These are phyloP conservation scores for Oscheius myriophilus DNA, from an alignment of 2,888 invertebrate species.

Conservation along the genomic window DNA sequence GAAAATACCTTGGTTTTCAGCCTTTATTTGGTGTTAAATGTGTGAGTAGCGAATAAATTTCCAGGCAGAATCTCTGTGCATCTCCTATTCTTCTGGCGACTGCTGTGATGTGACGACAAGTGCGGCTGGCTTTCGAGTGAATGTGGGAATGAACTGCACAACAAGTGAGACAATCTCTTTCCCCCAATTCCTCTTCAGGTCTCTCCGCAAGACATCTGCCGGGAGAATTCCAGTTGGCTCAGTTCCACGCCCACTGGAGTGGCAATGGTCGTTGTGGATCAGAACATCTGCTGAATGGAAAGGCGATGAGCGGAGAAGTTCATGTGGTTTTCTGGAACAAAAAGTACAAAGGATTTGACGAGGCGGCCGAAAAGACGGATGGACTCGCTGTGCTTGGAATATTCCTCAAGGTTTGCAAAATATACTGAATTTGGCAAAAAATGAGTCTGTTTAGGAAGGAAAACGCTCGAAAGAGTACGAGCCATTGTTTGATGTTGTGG, in stretches of 20 bases:
- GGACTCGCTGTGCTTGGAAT: slow-evolving; percentile 66
- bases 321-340: slow-evolving; percentile 69
- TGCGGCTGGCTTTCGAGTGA: slow-evolving; percentile 53
- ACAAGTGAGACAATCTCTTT: slow-evolving; percentile 40
- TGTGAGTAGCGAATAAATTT: slow-evolving; percentile 12
- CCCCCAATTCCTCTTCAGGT: slow-evolving; percentile 30
- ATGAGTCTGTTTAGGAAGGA: slow-evolving; percentile 46
- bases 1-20: too few species aligned
- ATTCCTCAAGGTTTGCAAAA: slow-evolving; percentile 56
- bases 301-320: slow-evolving; percentile 57
- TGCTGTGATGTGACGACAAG: slow-evolving; percentile 46
- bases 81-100: slow-evolving; percentile 57
- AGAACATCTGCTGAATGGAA: slow-evolving; percentile 64
- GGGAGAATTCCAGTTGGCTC: slow-evolving; percentile 55
- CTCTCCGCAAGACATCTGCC: slow-evolving; percentile 45
- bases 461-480: slow-evolving; percentile 49
- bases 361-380: slow-evolving; percentile 59
- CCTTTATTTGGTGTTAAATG: too few species aligned
- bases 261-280: slow-evolving; percentile 57
- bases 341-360: slow-evolving; percentile 56
- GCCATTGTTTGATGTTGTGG: slow-evolving; percentile 51
- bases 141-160: slow-evolving; percentile 46
- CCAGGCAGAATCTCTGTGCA: slow-evolving; percentile 51
- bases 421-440: too few species aligned
- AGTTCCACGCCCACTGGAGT: slow-evolving; percentile 69